A percentile compares a stretch with the other conserved stretches of the same genome.
Evolutionary conservation across 2,797 vertebrate genomes (phyloP).

Genomic region (Delichon dasypus): DNA sequence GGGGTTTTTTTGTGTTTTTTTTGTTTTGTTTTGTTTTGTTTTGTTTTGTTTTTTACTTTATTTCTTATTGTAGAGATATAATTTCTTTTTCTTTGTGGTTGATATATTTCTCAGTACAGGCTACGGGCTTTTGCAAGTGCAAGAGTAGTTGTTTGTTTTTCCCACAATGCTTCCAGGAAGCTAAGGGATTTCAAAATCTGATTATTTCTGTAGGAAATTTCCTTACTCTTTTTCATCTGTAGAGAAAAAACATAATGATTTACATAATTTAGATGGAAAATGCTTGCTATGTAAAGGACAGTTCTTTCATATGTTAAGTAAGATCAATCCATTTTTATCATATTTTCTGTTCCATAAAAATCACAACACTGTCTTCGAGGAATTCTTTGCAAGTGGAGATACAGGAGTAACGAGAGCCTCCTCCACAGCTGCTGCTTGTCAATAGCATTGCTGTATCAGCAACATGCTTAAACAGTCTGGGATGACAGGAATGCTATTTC

Average conservation of each 20-base stretch:
- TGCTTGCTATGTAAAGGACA: neutral
- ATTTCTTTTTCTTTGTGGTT: neutral
- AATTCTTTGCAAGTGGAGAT: slow-evolving; percentile 26
- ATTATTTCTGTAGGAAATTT: neutral
- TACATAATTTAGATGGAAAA: slow-evolving; percentile 16
- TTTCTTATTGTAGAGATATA: neutral
- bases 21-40: neutral
- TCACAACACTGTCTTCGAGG: neutral
- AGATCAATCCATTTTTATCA: neutral
- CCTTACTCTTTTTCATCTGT: neutral
- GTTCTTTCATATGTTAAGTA: slow-evolving; percentile 23
- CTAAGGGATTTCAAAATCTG: neutral
- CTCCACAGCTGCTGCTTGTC: neutral
- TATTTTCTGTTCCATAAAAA: slow-evolving; percentile 42
- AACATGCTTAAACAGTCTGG: neutral
- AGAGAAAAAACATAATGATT: neutral
- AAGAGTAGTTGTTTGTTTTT: neutral
- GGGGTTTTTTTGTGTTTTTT: neutral
- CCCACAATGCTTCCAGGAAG: neutral
- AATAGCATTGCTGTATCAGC: neutral
- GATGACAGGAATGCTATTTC: slow-evolving; percentile 26
- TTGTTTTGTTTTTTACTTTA: too few relatives aligned
- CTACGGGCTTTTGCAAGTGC: neutral
- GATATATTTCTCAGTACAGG: neutral
- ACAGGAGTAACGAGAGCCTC: neutral